These are phyloP conservation scores for Melipona bicolor DNA, from an alignment of 2,888 invertebrate species.

Conservation along the genomic window DNA sequence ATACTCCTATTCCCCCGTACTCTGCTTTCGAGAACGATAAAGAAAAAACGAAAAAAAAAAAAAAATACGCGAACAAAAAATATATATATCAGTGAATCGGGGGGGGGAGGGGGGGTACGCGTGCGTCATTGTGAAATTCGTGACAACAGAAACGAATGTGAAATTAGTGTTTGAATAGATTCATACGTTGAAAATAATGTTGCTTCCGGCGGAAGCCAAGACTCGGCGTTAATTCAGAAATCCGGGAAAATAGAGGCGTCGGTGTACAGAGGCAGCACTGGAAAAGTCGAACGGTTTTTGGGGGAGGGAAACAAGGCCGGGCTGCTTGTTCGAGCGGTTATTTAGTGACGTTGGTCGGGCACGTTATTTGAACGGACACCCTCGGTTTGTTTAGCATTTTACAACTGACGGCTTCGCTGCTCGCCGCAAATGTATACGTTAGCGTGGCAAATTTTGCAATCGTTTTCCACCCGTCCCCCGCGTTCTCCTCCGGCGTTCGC, in stretches of 20 bases:
- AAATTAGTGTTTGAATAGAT: constrained; percentile 42
- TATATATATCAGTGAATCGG: no score
- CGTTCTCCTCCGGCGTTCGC: no score
- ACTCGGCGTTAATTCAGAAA: constrained; percentile 51
- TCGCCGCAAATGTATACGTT: constrained; percentile 64
- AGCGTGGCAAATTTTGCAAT: constrained; percentile 60
- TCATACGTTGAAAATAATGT: constrained; percentile 43
- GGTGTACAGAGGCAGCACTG: constrained; percentile 29
- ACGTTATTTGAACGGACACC: constrained; percentile 77
- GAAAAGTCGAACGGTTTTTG: constrained; percentile 64
- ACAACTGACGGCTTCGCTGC: constrained; percentile 70
- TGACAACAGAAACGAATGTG: constrained; percentile 11
- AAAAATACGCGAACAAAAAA: background rate
- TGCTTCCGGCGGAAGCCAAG: constrained; percentile 14
- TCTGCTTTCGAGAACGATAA: no score
- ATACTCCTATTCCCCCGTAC: background rate
- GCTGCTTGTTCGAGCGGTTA: constrained; percentile 69
- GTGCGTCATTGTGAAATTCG: constrained; percentile 27
- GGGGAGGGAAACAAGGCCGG: constrained; percentile 54
- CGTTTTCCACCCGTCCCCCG: constrained; percentile 24
- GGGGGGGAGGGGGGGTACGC: background rate
- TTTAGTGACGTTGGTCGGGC: constrained; percentile 75
- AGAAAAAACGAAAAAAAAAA: background rate
- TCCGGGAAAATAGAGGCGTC: constrained; percentile 46
- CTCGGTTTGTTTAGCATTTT: constrained; percentile 80